A percentile compares a stretch with the other conserved stretches of the same genome.
Conservation (phyloP, 2,888 invertebrate genomes). For the Conomelus anceps region DNA sequence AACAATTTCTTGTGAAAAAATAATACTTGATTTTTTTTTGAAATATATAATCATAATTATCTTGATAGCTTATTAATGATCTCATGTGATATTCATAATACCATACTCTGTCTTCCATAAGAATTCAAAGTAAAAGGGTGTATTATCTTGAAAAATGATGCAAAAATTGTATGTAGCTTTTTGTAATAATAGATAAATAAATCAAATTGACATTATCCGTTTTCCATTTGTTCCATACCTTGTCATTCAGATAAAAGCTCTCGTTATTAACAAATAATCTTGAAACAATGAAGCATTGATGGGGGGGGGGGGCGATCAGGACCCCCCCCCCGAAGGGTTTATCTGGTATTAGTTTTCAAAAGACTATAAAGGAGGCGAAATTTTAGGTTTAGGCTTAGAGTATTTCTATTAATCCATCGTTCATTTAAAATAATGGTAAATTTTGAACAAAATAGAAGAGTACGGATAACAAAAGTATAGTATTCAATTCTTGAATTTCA, state of each 20-base stretch:
- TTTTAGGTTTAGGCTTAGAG: too few relatives aligned
- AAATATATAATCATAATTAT: background rate
- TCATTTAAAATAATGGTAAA: too few relatives aligned
- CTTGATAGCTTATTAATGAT: background rate
- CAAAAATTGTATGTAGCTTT: conserved; percentile 8
- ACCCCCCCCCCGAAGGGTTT: too few relatives aligned
- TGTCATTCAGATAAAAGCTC: background rate
- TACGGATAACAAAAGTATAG: too few relatives aligned
- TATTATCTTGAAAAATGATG: background rate
- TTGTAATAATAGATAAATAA: background rate
- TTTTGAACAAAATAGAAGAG: too few relatives aligned
- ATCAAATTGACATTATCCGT: background rate
- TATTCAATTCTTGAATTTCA: too few relatives aligned
- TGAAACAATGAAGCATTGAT: too few relatives aligned
- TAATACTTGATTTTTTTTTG: background rate
- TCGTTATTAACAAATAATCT: background rate
- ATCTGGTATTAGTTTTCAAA: too few relatives aligned
- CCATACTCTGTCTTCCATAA: background rate
- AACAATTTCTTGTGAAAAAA: background rate
- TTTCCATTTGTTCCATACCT: background rate
- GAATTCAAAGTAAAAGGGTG: background rate
- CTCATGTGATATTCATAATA: background rate
- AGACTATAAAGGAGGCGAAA: too few relatives aligned
- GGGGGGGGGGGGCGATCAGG: too few relatives aligned
- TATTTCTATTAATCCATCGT: too few relatives aligned